A percentile compares a stretch with the other conserved stretches of the same genome.
Evolutionary conservation across 2,797 vertebrate genomes (phyloP).

Genomic region (Premnoplex brunnescens): DNA sequence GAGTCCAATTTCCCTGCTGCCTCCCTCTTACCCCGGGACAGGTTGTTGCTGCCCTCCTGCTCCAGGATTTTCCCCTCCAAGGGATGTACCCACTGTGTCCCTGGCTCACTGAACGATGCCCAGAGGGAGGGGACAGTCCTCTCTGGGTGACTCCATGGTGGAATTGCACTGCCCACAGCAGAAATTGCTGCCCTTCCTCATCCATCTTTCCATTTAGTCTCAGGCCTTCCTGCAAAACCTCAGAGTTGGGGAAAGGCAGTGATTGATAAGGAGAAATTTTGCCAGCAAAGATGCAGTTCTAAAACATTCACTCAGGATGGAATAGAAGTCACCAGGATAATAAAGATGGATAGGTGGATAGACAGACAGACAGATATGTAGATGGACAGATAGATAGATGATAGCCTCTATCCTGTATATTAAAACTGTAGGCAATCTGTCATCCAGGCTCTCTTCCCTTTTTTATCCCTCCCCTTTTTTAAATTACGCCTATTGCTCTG

Average conservation of each 20-base stretch:
- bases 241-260: neutral
- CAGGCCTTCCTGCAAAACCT: neutral
- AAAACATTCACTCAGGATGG: neutral
- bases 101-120: fast-evolving
- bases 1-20: neutral
- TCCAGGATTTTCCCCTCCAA: neutral
- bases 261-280: neutral
- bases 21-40: neutral
- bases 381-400: slow-evolving; percentile 28
- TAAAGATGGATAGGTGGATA: slow-evolving; percentile 12
- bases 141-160: neutral
- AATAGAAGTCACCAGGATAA: neutral
- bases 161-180: neutral
- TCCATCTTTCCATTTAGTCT: neutral
- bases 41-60: fast-evolving
- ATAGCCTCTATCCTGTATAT: neutral
- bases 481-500: neutral
- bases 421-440: slow-evolving; percentile 15
- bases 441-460: neutral
- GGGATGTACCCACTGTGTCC: no score
- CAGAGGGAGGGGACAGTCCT: neutral
- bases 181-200: neutral
- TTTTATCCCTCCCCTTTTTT: neutral
- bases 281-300: neutral
- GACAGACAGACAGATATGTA: slow-evolving; percentile 18